Conservation (phyloP, 1,140 invertebrate genomes). For the Zaprionus africanus region DNA sequence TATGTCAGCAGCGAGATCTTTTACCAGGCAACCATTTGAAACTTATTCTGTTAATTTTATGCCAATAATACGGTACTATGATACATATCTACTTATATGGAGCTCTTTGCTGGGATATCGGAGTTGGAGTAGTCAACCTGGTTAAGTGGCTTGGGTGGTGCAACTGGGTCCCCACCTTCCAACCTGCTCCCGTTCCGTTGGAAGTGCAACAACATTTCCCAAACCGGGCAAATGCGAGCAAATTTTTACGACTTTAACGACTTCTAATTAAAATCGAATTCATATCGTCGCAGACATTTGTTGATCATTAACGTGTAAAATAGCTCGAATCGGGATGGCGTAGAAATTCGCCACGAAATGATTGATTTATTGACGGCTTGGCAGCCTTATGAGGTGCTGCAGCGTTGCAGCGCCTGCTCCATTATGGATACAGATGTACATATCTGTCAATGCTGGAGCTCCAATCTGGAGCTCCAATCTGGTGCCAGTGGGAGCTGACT, state of each 20-base stretch:
- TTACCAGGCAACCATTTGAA: background rate
- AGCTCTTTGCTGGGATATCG: background rate
- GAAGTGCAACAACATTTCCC: conserved; percentile 13
- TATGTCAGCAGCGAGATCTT: background rate
- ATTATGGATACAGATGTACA: conserved; percentile 42
- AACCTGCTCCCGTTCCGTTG: background rate
- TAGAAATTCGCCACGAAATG: conserved; percentile 58
- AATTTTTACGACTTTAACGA: conserved; percentile 80
- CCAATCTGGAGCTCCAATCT: too few relatives aligned
- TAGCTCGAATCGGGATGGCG: conserved; percentile 41
- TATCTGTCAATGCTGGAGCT: conserved; percentile 51
- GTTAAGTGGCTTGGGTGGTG: background rate
- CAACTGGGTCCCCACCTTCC: background rate
- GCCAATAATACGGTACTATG: conserved; percentile 1
- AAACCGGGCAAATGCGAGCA: conserved; percentile 63
- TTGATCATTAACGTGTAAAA: conserved; percentile 81
- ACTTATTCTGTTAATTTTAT: conserved; percentile 8
- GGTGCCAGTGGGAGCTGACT: background rate
- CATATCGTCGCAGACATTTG: conserved; percentile 69
- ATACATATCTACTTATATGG: conserved; percentile 2
- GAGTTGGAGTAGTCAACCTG: background rate
- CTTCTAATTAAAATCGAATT: conserved; percentile 80
- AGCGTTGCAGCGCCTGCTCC: conserved; percentile 5
- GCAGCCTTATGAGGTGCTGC: conserved; percentile 45
- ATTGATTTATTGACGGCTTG: conserved; percentile 75